Percentiles rank a stretch among this genome's conserved stretches.
Evolutionary conservation across 1,140 invertebrate species (phyloP).

Genomic region (Drosophila serrata): DNA sequence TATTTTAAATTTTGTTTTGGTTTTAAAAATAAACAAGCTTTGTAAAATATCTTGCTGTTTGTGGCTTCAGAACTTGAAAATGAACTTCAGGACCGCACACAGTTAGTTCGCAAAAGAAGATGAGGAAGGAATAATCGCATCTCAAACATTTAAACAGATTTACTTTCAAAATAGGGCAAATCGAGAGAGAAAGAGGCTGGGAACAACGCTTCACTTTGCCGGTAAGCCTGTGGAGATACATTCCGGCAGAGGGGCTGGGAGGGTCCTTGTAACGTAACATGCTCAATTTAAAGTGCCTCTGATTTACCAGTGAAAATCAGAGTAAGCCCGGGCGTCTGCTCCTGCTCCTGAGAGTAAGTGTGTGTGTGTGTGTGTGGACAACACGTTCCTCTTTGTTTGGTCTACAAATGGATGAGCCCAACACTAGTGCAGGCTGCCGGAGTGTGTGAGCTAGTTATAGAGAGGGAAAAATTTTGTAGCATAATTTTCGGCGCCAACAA

Average conservation of each 20-base stretch:
- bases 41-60: constrained; percentile 3
- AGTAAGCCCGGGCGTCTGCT: constrained; percentile 7
- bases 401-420: constrained; percentile 74
- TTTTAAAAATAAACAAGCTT: background rate
- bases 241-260: constrained; percentile 4
- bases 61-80: constrained; percentile 18
- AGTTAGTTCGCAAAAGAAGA: constrained; percentile 15
- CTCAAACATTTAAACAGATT: constrained; percentile 64
- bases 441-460: constrained; percentile 27
- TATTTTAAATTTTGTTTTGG: background rate
- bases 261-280: constrained; percentile 61
- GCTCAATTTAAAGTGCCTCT: constrained; percentile 77
- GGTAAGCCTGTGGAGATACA: constrained; percentile 44
- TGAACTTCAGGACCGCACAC: constrained; percentile 9
- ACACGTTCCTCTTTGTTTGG: constrained; percentile 76
- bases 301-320: constrained; percentile 61
- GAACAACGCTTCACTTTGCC: constrained; percentile 28
- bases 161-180: constrained; percentile 33
- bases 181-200: constrained; percentile 2
- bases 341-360: background rate
- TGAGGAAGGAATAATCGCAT: constrained; percentile 47
- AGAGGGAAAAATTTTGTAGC: constrained; percentile 78
- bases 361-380: constrained; percentile 29
- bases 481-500: constrained; percentile 82
- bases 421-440: constrained; percentile 20